Conservation (phyloP, 2,113 vertebrate species). For the Petromus typicus region DNA sequence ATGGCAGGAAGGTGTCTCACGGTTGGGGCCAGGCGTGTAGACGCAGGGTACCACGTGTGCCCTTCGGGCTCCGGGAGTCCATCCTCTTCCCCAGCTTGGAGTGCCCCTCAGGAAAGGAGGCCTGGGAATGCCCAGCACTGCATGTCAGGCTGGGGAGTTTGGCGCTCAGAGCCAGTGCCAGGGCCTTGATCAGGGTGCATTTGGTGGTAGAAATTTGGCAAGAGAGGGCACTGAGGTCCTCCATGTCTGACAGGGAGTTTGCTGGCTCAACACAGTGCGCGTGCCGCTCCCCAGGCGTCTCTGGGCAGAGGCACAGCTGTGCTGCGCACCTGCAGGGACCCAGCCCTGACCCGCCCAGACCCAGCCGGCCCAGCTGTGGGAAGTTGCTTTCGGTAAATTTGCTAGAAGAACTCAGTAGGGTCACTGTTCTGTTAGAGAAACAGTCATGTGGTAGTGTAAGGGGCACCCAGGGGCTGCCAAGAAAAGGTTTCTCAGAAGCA, state of each 20-base stretch:
- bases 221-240: neutral
- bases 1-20: neutral
- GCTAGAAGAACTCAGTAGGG: neutral
- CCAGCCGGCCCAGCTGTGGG: neutral
- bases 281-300: neutral
- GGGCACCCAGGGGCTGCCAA: neutral
- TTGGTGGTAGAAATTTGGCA: neutral
- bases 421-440: neutral
- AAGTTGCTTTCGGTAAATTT: neutral
- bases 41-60: neutral
- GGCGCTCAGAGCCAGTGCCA: neutral
- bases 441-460: neutral
- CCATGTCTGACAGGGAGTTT: neutral
- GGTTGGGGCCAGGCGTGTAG: neutral
- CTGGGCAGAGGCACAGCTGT: neutral
- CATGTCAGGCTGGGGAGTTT: neutral
- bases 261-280: neutral
- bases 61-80: neutral
- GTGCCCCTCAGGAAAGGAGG: neutral
- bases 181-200: neutral
- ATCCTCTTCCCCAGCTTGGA: neutral
- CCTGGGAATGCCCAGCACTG: fast-evolving
- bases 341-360: no score
- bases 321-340: no score
- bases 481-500: slow-evolving; percentile 1